Conservation (phyloP, 2,888 invertebrate species). For the Tanytarsus gracilentus region DNA sequence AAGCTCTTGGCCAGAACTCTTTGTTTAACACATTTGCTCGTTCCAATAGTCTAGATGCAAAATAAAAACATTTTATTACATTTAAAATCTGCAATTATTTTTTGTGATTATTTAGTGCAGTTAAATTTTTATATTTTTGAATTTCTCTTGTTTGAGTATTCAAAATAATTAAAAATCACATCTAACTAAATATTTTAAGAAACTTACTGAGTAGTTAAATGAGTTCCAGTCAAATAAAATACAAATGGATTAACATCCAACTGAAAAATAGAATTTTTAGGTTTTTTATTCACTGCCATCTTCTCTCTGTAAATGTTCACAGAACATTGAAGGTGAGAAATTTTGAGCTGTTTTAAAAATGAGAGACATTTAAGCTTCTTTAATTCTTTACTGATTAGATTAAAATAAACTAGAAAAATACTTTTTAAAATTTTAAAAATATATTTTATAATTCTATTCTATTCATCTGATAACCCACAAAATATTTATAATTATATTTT, state of each 20-base stretch:
- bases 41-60: background rate
- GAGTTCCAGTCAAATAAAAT: background rate
- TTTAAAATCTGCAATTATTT: too few species aligned
- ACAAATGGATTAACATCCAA: background rate
- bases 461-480: too few species aligned
- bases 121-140: background rate
- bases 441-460: too few species aligned
- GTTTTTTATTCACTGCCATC: background rate
- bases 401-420: too few species aligned
- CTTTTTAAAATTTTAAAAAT: too few species aligned
- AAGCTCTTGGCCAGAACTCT: constrained; percentile 4
- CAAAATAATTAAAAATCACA: background rate
- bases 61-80: background rate
- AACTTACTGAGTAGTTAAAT: constrained; percentile 14
- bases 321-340: too few species aligned
- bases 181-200: background rate
- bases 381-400: too few species aligned
- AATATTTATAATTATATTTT: too few species aligned
- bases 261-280: background rate
- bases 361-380: too few species aligned
- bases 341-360: too few species aligned
- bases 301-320: background rate
- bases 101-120: too few species aligned
- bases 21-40: background rate
- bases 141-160: background rate